Percentiles rank a stretch among this genome's conserved stretches.
phyloP scores from a whole-genome alignment of 2,888 invertebrate genomes.

The Aspidapion aeneum region DNA sequence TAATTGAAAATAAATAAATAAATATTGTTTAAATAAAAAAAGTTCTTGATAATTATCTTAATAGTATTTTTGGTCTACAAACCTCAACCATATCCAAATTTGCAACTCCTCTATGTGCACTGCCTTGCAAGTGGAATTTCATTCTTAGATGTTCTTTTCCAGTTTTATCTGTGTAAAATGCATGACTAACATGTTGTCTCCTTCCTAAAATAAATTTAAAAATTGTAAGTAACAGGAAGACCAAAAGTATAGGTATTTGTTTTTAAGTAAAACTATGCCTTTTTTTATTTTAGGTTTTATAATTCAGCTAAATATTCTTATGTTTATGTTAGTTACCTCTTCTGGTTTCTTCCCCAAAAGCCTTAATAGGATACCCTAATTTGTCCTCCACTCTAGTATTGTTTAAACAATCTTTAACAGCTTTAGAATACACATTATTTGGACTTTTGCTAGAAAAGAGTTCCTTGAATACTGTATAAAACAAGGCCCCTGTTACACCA shows the following conservation, averaged over 20 bases:
- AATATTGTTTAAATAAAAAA: too few species aligned
- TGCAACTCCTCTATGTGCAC: slow-evolving; percentile 76
- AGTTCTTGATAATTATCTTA: too few species aligned
- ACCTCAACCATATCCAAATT: slow-evolving; percentile 86
- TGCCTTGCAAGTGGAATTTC: slow-evolving; percentile 87
- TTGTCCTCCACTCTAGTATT: slow-evolving; percentile 74
- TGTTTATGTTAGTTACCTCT: slow-evolving; percentile 66
- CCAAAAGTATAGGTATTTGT: neutral
- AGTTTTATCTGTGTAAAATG: slow-evolving; percentile 64
- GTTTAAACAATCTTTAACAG: slow-evolving; percentile 70
- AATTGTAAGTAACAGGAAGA: neutral
- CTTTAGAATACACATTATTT: slow-evolving; percentile 77
- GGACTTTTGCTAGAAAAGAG: slow-evolving; percentile 86
- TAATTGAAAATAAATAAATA: too few species aligned
- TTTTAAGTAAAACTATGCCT: too few species aligned
- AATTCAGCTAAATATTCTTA: slow-evolving; percentile 40
- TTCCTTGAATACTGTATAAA: slow-evolving; percentile 81
- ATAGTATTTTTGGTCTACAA: too few species aligned
- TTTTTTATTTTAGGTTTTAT: neutral
- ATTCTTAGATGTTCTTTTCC: slow-evolving; percentile 80
- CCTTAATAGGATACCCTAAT: slow-evolving; percentile 87
- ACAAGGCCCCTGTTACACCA: slow-evolving; percentile 77
- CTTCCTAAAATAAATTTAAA: slow-evolving; percentile 20
- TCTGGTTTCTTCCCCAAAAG: slow-evolving; percentile 82
- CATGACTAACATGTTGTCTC: slow-evolving; percentile 74